Conservation (phyloP, 2,113 vertebrate genomes). For the Ictidomys tridecemlineatus region DNA sequence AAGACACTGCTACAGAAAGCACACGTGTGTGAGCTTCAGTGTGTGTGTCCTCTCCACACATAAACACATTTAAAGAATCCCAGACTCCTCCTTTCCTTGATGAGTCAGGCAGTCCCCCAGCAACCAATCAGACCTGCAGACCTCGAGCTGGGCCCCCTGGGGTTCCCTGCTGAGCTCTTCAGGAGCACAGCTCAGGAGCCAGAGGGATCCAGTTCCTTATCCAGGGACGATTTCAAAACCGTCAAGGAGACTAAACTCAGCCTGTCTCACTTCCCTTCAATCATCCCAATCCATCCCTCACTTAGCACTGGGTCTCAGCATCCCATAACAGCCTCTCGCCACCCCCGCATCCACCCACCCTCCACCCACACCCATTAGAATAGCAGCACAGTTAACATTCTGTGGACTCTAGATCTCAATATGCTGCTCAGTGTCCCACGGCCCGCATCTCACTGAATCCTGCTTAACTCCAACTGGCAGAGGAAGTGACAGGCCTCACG, state of each 20-base stretch:
- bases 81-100: background rate
- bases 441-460: background rate
- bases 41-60: background rate
- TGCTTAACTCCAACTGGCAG: too few species aligned
- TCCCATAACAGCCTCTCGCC: background rate
- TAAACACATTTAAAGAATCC: background rate
- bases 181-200: background rate
- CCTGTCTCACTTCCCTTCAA: background rate
- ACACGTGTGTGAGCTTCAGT: background rate
- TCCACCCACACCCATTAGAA: background rate
- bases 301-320: background rate
- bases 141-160: fast-evolving
- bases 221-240: background rate
- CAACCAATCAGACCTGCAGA: too few species aligned
- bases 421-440: background rate
- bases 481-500: background rate
- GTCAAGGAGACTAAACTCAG: background rate
- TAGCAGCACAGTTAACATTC: background rate
- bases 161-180: too few species aligned
- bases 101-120: background rate
- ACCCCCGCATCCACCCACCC: fast-evolving
- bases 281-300: fast-evolving
- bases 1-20: background rate
- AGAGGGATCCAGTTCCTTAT: background rate
- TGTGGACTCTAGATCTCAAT: background rate